Evolutionary conservation across 1,140 invertebrate species (phyloP).

Genomic region (Spodoptera litura): DNA sequence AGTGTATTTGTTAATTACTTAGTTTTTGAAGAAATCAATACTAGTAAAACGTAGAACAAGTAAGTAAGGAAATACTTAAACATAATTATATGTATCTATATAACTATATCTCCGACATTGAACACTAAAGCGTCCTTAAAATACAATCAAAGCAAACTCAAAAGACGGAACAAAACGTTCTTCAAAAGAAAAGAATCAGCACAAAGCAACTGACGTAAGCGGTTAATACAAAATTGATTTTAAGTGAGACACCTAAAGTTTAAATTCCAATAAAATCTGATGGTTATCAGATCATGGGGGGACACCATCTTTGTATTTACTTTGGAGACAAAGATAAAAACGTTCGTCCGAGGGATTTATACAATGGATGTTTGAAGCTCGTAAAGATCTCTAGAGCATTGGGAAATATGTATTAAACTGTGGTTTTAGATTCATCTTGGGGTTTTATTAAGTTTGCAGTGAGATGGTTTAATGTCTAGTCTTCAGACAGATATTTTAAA

Average conservation of each 20-base stretch:
- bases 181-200: constrained; percentile 4
- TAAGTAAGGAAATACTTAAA: no score
- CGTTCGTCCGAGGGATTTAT: constrained; percentile 57
- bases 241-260: constrained; percentile 32
- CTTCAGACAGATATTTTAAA: neutral
- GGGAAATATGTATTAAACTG: constrained; percentile 55
- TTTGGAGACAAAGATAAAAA: constrained; percentile 64
- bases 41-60: no score
- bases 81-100: no score
- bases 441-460: neutral
- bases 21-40: no score
- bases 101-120: neutral
- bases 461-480: neutral
- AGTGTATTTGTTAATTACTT: no score
- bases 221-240: constrained; percentile 27
- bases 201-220: neutral
- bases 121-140: neutral
- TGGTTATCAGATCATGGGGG: constrained; percentile 48
- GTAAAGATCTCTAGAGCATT: constrained; percentile 49
- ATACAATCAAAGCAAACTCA: constrained; percentile 13
- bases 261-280: constrained; percentile 37
- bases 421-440: constrained; percentile 36
- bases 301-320: constrained; percentile 56
- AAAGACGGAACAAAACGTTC: constrained; percentile 11
- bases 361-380: constrained; percentile 59